Conservation (phyloP, 2,113 vertebrate species). For the Sceloporus undulatus region DNA sequence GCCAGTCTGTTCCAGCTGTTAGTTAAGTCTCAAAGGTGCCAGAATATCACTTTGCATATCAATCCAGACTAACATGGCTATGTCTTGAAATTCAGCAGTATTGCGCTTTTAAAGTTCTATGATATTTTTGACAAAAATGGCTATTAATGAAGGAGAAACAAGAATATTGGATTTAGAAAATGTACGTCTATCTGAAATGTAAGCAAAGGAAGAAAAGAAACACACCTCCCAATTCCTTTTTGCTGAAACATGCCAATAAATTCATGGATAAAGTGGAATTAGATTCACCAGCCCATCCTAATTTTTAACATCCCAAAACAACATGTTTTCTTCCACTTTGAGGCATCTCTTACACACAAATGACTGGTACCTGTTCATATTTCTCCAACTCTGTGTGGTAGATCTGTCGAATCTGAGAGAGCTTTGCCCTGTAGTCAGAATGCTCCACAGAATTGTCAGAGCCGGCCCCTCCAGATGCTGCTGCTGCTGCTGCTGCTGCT, state of each 20-base stretch:
- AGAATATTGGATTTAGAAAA: no score
- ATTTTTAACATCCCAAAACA: no score
- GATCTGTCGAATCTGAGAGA: slow-evolving; percentile 97
- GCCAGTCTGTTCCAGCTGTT: no score
- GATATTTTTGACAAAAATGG: no score
- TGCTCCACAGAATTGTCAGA: slow-evolving; percentile 95
- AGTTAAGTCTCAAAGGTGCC: no score
- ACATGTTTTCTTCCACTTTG: neutral
- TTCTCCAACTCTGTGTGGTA: slow-evolving; percentile 99
- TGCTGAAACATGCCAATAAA: neutral
- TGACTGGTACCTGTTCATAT: slow-evolving; percentile 93
- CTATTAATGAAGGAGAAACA: no score
- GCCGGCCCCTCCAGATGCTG: slow-evolving; percentile 87
- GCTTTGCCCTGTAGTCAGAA: slow-evolving; percentile 96
- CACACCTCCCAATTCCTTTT: neutral
- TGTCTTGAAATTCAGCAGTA: no score
- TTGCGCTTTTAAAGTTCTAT: no score
- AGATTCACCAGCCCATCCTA: neutral
- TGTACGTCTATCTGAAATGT: no score
- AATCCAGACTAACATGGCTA: no score
- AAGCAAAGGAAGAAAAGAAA: neutral
- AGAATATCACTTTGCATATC: no score
- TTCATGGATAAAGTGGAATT: neutral
- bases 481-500: slow-evolving; percentile 88
- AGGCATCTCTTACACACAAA: slow-evolving; percentile 4